Evolutionary conservation across 2,797 vertebrate species (phyloP), one percentile per base, ranked within the genome.

Genomic region (Protonibea diacanthus): DNA sequence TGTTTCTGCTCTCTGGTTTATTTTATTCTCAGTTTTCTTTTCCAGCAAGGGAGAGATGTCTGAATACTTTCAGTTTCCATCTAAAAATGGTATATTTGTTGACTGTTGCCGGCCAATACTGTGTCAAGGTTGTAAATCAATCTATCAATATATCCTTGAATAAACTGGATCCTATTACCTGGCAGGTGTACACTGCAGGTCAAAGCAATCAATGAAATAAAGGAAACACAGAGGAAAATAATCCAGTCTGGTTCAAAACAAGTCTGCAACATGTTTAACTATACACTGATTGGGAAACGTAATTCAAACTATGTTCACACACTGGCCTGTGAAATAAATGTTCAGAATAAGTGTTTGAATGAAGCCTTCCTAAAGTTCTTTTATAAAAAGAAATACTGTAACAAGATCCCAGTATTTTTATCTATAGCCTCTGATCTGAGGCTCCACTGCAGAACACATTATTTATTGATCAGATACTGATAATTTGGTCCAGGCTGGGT

Each of bases 381-480:
- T 61, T 15, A 27, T 33, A 45, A 47, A 15, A 23, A 42, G 2
- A 33, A 13, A 11, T 40, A 18, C 13, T 58, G 14, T 18, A 0
- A 23, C 27, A 29, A 55, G 1, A 40, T 25, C 14, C 21, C 62
- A 49, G n/a, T 42, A 40, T 29, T 25, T 63, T 57, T 53, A 42
- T 25, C 11, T 51, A 23, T 44, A 58, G 17, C 20, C 4, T 68
- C 7, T 44, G 20, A 72, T 69, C 33, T 66, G 42, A 63, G 20
- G 60, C 29, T 57, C 20, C 33, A 45, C 27, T n/a, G 40, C 61
- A 64, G 7, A 74, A 13, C 29, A 49, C 47, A 27, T 60, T 29
- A 17, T 70, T 44, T 57, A 81, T 73, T 74, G 45, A 80, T 74
- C 38, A 69, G 18, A 66, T 55, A 63, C 51, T 61, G n/a, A n/a